Conservation (phyloP, 2,797 vertebrate genomes). For the Lutjanus argentimaculatus region DNA sequence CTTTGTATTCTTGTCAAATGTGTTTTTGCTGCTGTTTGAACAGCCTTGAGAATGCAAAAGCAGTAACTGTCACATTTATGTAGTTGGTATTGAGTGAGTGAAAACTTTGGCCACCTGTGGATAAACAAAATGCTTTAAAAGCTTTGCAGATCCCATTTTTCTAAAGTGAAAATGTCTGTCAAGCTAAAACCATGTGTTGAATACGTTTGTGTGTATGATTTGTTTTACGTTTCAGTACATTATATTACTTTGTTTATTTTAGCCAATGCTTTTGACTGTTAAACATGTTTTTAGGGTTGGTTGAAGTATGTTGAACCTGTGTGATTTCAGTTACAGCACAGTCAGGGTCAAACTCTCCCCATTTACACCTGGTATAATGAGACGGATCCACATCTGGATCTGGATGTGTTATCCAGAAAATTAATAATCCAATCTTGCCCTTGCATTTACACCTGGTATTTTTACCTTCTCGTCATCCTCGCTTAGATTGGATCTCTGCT, state of each 20-base stretch:
- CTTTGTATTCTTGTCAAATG: not conserved
- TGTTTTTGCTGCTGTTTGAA: not conserved
- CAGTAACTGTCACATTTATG: not conserved
- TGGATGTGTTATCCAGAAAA: too few relatives aligned
- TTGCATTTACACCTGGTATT: too few relatives aligned
- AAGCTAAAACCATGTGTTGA: not conserved
- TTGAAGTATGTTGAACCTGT: not conserved
- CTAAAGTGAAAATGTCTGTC: not conserved
- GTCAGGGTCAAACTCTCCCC: not conserved
- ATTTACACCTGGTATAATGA: too few relatives aligned
- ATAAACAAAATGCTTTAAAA: not conserved
- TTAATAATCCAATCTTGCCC: too few relatives aligned
- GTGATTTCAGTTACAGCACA: not conserved
- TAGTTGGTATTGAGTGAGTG: not conserved
- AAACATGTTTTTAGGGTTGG: not conserved
- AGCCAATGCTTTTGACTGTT: not conserved
- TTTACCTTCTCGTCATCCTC: too few relatives aligned
- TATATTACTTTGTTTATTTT: not conserved
- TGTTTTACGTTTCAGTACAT: not conserved
- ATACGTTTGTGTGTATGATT: not conserved
- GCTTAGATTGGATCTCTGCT: too few relatives aligned
- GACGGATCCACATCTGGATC: too few relatives aligned
- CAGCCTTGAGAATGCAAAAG: not conserved
- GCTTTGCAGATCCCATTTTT: not conserved
- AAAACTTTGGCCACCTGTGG: not conserved